These are phyloP conservation scores for Stenodema calcarata DNA, from an alignment of 2,888 invertebrate genomes.

Conservation along the genomic window DNA sequence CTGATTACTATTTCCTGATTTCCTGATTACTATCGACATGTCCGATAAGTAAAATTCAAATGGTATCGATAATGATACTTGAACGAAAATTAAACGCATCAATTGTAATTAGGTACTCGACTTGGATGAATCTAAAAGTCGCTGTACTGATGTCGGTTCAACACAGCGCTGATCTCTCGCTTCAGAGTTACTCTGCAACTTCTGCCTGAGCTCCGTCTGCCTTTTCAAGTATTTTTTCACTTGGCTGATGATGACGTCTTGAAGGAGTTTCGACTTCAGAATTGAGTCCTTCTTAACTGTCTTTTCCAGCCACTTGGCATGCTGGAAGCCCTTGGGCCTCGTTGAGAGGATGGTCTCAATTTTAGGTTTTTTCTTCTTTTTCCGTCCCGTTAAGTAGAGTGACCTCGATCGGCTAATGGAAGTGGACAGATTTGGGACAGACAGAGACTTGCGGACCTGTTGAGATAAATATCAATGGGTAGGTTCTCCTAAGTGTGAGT, in stretches of 20 bases:
- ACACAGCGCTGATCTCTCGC: not conserved
- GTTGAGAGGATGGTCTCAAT: constrained; percentile 4
- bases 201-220: not conserved
- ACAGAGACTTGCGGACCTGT: too few relatives aligned
- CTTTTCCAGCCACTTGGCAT: not conserved
- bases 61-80: too few relatives aligned
- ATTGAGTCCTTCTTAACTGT: not conserved
- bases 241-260: constrained; percentile 10
- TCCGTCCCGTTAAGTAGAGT: not conserved
- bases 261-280: not conserved
- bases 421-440: too few relatives aligned
- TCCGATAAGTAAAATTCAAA: too few relatives aligned
- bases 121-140: too few relatives aligned
- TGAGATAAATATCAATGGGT: too few relatives aligned
- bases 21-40: too few relatives aligned
- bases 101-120: too few relatives aligned
- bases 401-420: not conserved
- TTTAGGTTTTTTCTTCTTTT: not conserved
- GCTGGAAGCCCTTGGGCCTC: not conserved
- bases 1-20: too few relatives aligned
- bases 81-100: too few relatives aligned
- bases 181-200: not conserved
- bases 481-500: too few relatives aligned
- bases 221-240: constrained; percentile 12
- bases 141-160: too few relatives aligned